Evolutionary conservation across 2,797 vertebrate species (phyloP).

Genomic region (Spheniscus humboldti): DNA sequence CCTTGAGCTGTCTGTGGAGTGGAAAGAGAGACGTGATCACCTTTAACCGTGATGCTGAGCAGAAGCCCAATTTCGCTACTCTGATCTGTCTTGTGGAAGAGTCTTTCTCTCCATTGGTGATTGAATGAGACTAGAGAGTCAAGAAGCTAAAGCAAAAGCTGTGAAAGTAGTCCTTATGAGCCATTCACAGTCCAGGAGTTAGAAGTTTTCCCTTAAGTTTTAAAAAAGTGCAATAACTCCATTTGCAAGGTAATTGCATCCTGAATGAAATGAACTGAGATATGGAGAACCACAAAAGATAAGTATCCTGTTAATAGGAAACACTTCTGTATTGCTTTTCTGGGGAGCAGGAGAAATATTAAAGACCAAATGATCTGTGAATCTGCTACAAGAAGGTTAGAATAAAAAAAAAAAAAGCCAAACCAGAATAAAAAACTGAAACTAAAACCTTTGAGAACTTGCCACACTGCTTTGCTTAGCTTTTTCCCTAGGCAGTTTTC

Average conservation of each 20-base stretch:
- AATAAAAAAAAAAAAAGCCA: neutral
- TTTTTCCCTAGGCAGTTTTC: neutral
- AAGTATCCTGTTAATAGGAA: neutral
- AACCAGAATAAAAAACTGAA: neutral
- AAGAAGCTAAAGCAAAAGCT: neutral
- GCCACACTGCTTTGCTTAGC: neutral
- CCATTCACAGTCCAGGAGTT: neutral
- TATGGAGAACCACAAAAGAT: neutral
- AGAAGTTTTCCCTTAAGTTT: neutral
- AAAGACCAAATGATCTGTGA: neutral
- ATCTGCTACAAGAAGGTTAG: neutral
- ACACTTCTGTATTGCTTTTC: neutral
- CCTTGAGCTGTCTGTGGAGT: neutral
- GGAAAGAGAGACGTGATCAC: neutral
- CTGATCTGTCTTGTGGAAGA: neutral
- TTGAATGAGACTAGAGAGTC: neutral
- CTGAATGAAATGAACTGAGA: neutral
- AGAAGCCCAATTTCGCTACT: neutral
- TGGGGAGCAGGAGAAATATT: neutral
- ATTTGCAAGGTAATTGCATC: neutral
- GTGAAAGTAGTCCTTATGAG: neutral
- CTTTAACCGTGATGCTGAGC: neutral
- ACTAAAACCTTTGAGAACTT: neutral
- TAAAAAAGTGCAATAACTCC: neutral
- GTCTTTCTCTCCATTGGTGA: neutral